Conservation (phyloP, 2,797 vertebrate genomes). For the Tympanoctomys barrerae region DNA sequence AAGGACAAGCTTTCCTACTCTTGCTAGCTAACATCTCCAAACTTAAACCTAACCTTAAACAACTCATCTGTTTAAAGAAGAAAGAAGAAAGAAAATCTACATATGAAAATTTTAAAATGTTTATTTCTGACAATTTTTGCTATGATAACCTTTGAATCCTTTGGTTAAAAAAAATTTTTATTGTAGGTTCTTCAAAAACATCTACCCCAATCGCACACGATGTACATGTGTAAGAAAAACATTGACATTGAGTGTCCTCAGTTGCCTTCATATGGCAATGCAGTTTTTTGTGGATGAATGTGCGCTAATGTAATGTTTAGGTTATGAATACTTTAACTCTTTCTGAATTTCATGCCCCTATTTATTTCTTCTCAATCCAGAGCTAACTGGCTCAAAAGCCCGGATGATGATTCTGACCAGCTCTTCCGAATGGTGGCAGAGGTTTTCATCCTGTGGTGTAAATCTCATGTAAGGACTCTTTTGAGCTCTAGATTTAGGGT, state of each 20-base stretch:
- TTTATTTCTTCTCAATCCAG: constrained; percentile 85
- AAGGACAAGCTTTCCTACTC: neutral
- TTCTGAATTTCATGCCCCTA: neutral
- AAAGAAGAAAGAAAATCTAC: neutral
- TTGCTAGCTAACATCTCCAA: neutral
- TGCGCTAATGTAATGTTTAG: neutral
- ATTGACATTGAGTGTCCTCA: neutral
- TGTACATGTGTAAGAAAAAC: neutral
- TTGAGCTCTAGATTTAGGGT: neutral
- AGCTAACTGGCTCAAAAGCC: constrained; percentile 98
- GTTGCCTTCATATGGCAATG: neutral
- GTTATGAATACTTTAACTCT: constrained; percentile 5
- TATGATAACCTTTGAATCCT: constrained; percentile 36
- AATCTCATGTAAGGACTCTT: constrained; percentile 94
- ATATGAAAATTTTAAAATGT: constrained; percentile 24
- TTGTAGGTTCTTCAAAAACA: constrained; percentile 3
- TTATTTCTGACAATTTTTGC: constrained; percentile 52
- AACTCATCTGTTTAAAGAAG: constrained; percentile 16
- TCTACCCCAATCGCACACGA: neutral
- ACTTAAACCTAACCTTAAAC: neutral
- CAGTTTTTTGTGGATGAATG: neutral
- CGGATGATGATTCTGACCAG: constrained; percentile 95
- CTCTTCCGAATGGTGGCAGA: constrained; percentile 99
- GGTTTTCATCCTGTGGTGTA: constrained; percentile 99
- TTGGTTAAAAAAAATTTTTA: constrained; percentile 8